Evolutionary conservation across 2,797 vertebrate species (phyloP), one percentile per base, ranked within the genome.

Genomic region (Cetoscarus ocellatus): DNA sequence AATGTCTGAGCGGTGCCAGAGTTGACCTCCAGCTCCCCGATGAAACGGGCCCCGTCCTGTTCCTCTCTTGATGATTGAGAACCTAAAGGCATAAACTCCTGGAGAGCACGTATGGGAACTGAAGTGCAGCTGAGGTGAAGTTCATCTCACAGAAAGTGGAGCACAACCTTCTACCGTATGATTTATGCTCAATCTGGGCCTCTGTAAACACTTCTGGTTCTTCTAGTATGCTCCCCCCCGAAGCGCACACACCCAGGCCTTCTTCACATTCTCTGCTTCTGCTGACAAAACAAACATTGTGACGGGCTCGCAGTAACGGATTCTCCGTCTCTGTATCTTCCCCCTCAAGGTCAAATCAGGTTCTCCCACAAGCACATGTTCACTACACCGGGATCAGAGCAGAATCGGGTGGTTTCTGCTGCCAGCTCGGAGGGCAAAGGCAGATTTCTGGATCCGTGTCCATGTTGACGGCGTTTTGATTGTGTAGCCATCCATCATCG

Each of bases 181-280:
- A 6, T 8, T 49, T 48, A 54, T n/a, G 17, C 36, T 35, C 65
- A 39, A 13, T 52, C 52, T 9, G 14, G 48, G 2, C 27, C n/a
- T 68, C 3, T 53, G 48, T 61, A 44, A 79, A 64, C 58, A n/a
- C 0, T 38, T 81, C 83, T 71, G 61, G 77, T 90, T 87, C 47
- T 75, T 83, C 87, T 76, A 78, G 80, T 74, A 15, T 51, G 14
- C 49, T 13, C 0, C 0, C 48, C 3, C 36, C 34, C 5, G 6
- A 3, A n/a, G 0, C 7, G 5, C 43, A 44, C 12, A 13, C 13
- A 36, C n/a, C 12, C 7, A 43, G 47, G 0, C 14, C 8, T 1
- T 42, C 53, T 58, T 61, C 57, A 53, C 18, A 59, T 45, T 51
- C 7, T 1, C 11, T 0, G 0, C 45, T 43, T 35, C 70, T 67